phyloP scores from a whole-genome alignment of 1,140 invertebrate genomes.

The Magallana gigas region DNA sequence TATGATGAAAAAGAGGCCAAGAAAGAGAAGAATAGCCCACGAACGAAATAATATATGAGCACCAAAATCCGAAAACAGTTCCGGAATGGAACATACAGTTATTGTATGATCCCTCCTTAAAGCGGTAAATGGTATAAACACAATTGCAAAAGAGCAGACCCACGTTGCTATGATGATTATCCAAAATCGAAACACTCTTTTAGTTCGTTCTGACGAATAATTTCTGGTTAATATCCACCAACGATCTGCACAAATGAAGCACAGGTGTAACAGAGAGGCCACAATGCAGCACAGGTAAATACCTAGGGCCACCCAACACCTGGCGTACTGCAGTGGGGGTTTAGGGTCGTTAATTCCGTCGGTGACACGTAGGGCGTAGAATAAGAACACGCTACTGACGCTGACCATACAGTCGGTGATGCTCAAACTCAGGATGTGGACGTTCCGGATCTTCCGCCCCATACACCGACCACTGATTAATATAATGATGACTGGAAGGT shows the following conservation, averaged over 20 bases:
- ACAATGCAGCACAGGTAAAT: slow-evolving; percentile 32
- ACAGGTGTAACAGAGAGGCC: slow-evolving; percentile 40
- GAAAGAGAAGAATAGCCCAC: slow-evolving; percentile 31
- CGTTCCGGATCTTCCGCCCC: slow-evolving; percentile 37
- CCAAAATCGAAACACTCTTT: slow-evolving; percentile 11
- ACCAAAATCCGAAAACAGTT: not conserved
- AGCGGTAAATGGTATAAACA: slow-evolving; percentile 34
- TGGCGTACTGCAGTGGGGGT: not conserved
- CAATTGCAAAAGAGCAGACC: slow-evolving; percentile 19
- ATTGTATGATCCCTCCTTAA: slow-evolving; percentile 2
- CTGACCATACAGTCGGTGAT: slow-evolving; percentile 37
- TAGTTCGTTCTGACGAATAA: slow-evolving; percentile 17
- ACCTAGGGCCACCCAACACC: slow-evolving; percentile 38
- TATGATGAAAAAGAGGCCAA: slow-evolving; percentile 14
- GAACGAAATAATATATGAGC: not conserved
- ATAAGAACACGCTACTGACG: slow-evolving; percentile 33
- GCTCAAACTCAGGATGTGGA: slow-evolving; percentile 48
- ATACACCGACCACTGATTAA: slow-evolving; percentile 3
- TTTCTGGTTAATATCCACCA: slow-evolving; percentile 38
- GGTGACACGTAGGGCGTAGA: not conserved
- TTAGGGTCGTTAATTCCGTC: not conserved
- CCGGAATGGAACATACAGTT: slow-evolving; percentile 29
- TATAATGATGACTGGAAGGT: slow-evolving; percentile 38
- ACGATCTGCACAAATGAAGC: slow-evolving; percentile 42
- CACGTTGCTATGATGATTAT: not conserved